Conservation (phyloP, 2,797 vertebrate species). For the Fratercula arctica region DNA sequence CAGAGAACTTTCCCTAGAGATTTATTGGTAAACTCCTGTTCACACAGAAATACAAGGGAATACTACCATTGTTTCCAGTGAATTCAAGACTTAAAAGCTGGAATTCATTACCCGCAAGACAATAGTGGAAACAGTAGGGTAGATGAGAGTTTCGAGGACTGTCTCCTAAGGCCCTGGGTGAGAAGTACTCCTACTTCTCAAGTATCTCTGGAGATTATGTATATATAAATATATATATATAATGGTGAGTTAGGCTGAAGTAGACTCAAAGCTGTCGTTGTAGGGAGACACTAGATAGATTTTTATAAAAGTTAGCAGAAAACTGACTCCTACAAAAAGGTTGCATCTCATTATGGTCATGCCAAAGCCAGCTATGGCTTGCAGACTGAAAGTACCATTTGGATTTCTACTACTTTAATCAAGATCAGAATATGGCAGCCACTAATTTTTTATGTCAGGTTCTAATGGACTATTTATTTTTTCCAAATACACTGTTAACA, state of each 20-base stretch:
- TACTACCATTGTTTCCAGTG: not conserved
- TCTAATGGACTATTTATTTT: not conserved
- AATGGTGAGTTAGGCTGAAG: not conserved
- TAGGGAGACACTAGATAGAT: not conserved
- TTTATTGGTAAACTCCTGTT: not conserved
- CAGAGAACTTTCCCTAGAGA: not conserved
- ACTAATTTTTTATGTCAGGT: not conserved
- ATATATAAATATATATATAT: not conserved
- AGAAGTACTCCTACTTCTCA: not conserved
- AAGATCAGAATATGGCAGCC: not conserved
- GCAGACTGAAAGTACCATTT: not conserved
- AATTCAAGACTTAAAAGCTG: not conserved
- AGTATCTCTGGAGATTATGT: not conserved
- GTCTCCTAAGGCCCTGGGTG: not conserved
- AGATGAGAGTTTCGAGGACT: not conserved
- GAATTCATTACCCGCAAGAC: not conserved
- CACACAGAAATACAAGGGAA: not conserved
- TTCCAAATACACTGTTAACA: not conserved
- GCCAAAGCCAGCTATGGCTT: not conserved
- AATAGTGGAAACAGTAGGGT: not conserved
- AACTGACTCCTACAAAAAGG: not conserved
- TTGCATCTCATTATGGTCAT: not conserved
- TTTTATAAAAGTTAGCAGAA: not conserved
- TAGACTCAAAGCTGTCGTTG: not conserved
- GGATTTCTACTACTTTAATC: not conserved